These are phyloP conservation scores for Plagodis dolabraria DNA, from an alignment of 2,888 invertebrate species.

Conservation along the genomic window DNA sequence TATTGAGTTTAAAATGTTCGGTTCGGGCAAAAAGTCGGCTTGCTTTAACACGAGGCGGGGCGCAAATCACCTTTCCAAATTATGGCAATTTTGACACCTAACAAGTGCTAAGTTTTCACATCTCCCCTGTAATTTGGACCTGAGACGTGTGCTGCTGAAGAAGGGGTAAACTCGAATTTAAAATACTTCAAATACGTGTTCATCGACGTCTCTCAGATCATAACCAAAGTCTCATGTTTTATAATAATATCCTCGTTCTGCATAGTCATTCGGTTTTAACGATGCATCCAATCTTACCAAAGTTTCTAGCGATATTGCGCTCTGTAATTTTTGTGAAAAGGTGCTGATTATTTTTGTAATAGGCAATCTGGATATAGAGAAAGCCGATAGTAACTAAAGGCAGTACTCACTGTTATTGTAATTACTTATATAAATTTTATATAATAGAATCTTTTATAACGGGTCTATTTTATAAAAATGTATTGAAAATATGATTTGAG, in stretches of 20 bases:
- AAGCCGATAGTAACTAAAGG: slow-evolving; percentile 18
- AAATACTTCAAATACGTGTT: slow-evolving; percentile 53
- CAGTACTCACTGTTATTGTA: background rate
- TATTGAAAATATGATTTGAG: no score
- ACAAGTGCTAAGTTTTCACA: slow-evolving; percentile 78
- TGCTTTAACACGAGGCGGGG: slow-evolving; percentile 73
- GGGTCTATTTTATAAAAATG: no score
- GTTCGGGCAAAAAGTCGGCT: slow-evolving; percentile 77
- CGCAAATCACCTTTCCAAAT: slow-evolving; percentile 69
- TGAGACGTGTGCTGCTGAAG: slow-evolving; percentile 63
- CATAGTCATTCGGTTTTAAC: slow-evolving; percentile 76
- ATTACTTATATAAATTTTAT: no score
- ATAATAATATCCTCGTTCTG: slow-evolving; percentile 71
- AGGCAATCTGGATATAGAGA: slow-evolving; percentile 32
- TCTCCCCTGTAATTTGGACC: slow-evolving; percentile 73
- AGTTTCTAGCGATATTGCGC: slow-evolving; percentile 58
- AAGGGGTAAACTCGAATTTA: slow-evolving; percentile 21
- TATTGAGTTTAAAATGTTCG: slow-evolving; percentile 66
- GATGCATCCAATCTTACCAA: slow-evolving; percentile 64
- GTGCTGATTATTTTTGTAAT: slow-evolving; percentile 35
- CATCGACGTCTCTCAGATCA: slow-evolving; percentile 59
- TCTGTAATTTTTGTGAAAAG: slow-evolving; percentile 70
- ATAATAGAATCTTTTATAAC: no score
- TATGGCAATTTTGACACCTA: slow-evolving; percentile 85
- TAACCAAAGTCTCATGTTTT: slow-evolving; percentile 68